Evolutionary conservation across 2,888 invertebrate genomes (phyloP).

Genomic region (Phymatocera aterrima): DNA sequence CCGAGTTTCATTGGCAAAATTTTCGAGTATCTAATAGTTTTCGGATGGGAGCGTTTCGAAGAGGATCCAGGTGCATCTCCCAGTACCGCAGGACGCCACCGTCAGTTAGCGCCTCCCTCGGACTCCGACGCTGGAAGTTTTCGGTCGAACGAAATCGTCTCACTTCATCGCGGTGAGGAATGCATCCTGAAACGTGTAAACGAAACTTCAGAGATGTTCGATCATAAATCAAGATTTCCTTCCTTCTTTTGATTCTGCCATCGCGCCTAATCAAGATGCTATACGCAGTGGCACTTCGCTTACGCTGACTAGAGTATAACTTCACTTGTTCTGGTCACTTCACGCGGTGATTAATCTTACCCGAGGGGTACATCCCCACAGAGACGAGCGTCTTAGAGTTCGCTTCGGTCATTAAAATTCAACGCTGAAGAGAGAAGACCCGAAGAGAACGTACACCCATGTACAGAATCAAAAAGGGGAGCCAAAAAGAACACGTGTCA

Average conservation of each 20-base stretch:
- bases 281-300: not conserved
- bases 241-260: not conserved
- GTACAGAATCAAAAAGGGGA: not conserved
- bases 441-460: not conserved
- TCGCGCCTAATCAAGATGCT: slow-evolving; percentile 9
- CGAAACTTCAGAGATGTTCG: no score
- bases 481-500: slow-evolving; percentile 12
- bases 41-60: not conserved
- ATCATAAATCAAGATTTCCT: not conserved
- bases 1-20: not conserved
- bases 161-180: not conserved
- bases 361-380: not conserved
- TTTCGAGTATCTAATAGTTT: not conserved
- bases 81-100: not conserved
- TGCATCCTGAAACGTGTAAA: no score
- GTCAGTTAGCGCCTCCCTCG: not conserved
- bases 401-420: slow-evolving; percentile 15
- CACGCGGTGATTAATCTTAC: slow-evolving; percentile 17
- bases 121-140: not conserved
- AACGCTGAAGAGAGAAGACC: not conserved
- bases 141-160: not conserved
- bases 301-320: slow-evolving; percentile 10
- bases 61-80: not conserved
- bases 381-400: not conserved
- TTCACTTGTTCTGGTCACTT: not conserved